A percentile compares a stretch with the other conserved stretches of the same genome.
Evolutionary conservation across 2,113 vertebrate genomes (phyloP).

Genomic region (Tichodroma muraria): DNA sequence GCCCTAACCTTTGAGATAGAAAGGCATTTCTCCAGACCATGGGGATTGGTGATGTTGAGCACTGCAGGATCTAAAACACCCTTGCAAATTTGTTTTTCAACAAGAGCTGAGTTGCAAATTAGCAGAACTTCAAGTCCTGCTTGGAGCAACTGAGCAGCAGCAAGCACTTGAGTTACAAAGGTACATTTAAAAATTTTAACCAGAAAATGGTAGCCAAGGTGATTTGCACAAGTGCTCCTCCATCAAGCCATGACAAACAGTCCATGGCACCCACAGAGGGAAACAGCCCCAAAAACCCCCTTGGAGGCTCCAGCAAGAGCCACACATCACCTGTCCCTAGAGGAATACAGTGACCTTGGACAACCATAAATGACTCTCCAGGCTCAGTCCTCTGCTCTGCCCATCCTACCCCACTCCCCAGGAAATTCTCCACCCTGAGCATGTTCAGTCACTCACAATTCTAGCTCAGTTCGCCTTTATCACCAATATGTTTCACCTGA

Average conservation of each 20-base stretch:
- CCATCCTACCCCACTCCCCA: not conserved
- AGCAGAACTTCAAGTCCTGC: not conserved
- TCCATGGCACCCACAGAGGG: not conserved
- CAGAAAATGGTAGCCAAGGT: not conserved
- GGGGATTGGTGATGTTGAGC: rapidly evolving
- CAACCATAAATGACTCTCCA: not conserved
- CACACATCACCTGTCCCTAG: not conserved
- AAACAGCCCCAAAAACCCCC: not conserved
- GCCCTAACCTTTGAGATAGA: not conserved
- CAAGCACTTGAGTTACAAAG: not conserved
- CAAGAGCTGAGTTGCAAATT: not conserved
- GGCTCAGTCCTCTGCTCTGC: not conserved
- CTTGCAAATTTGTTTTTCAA: not conserved
- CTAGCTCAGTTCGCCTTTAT: not conserved
- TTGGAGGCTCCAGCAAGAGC: not conserved
- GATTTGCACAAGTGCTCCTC: not conserved
- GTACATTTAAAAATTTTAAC: not conserved
- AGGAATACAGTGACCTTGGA: not conserved
- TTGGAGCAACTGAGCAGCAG: rapidly evolving
- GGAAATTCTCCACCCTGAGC: not conserved
- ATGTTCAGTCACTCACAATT: not conserved
- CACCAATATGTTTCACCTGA: not conserved
- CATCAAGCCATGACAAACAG: not conserved
- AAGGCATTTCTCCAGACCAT: not conserved
- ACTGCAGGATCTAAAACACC: not conserved